Evolutionary conservation across 2,888 invertebrate species (phyloP).

Genomic region (Agriopis aurantiaria): DNA sequence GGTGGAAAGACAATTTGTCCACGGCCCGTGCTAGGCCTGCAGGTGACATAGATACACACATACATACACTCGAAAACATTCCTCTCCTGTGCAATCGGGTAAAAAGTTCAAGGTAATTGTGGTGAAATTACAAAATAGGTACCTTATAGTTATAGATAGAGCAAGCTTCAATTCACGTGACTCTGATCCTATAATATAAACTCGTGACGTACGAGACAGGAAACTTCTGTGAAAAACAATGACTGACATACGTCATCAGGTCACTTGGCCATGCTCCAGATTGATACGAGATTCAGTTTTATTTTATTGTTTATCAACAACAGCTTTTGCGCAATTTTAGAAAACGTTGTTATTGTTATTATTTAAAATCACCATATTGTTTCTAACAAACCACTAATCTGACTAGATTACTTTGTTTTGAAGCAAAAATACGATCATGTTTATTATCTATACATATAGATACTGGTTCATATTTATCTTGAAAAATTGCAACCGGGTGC

Average conservation of each 20-base stretch:
- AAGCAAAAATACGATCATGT: too few relatives aligned
- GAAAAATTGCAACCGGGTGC: too few relatives aligned
- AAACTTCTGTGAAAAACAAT: constrained; percentile 18
- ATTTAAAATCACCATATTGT: not conserved
- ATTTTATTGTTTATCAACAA: constrained; percentile 3
- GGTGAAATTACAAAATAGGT: too few relatives aligned
- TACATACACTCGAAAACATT: too few relatives aligned
- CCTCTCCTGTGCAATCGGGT: too few relatives aligned
- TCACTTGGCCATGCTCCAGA: constrained; percentile 19
- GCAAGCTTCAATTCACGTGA: constrained; percentile 14
- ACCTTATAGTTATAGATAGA: not conserved
- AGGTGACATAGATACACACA: too few relatives aligned
- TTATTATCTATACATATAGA: too few relatives aligned
- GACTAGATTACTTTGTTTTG: not conserved
- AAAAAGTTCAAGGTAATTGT: too few relatives aligned
- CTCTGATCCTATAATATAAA: not conserved
- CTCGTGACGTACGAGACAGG: constrained; percentile 15
- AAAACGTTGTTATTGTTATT: not conserved
- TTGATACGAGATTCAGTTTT: constrained; percentile 15
- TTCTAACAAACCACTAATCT: not conserved
- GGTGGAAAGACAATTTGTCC: too few relatives aligned
- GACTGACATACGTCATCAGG: constrained; percentile 6
- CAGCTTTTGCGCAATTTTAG: constrained; percentile 3
- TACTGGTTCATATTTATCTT: too few relatives aligned
- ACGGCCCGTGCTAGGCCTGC: too few relatives aligned